Evolutionary conservation across 2,113 vertebrate species (phyloP).

Genomic region (Pimephales promelas): DNA sequence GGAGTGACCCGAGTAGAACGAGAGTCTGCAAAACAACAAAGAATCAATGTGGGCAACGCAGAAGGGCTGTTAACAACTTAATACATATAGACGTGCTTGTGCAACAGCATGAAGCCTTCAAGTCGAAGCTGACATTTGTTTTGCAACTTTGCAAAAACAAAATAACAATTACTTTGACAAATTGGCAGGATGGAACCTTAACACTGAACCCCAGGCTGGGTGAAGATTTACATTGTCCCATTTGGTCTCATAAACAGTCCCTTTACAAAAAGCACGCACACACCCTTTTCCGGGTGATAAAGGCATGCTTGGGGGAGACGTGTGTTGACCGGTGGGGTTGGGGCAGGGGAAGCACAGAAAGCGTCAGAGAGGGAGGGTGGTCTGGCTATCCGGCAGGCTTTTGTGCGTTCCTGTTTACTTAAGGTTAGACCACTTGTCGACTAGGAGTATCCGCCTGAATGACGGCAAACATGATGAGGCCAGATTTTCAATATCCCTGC

Average conservation of each 20-base stretch:
- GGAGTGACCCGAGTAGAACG: conserved; percentile 96
- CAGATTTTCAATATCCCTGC: background rate
- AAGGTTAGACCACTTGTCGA: conserved; percentile 19
- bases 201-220: background rate
- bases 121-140: conserved; percentile 7
- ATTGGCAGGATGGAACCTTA: background rate
- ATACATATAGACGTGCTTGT: background rate
- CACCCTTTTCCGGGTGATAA: conserved; percentile 59
- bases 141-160: conserved; percentile 22
- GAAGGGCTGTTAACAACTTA: background rate
- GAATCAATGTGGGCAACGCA: background rate
- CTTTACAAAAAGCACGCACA: conserved; percentile 21
- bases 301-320: conserved; percentile 24
- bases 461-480: background rate
- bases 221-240: background rate
- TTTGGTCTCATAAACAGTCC: conserved; percentile 26
- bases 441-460: conserved; percentile 28
- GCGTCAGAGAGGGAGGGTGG: conserved; percentile 36
- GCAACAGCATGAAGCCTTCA: background rate
- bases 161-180: conserved; percentile 10
- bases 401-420: conserved; percentile 61
- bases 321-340: conserved; percentile 6
- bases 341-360: conserved; percentile 18
- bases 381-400: conserved; percentile 23
- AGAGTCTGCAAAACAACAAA: conserved; percentile 78